A percentile compares a stretch with the other conserved stretches of the same genome.
phyloP scores from a whole-genome alignment of 2,113 vertebrate species.

The Misgurnus anguillicaudatus region DNA sequence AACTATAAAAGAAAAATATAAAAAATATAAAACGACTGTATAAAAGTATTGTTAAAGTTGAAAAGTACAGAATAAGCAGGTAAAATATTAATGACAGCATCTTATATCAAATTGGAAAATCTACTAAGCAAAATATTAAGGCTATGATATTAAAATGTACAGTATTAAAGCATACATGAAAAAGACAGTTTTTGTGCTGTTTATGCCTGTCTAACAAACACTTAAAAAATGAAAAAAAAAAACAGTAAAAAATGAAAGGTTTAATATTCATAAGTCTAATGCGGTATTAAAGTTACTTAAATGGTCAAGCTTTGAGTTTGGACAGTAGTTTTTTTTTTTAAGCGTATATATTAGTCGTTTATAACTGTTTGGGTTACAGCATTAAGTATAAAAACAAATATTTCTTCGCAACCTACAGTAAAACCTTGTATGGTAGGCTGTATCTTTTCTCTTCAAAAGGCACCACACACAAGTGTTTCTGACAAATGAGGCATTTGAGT shows the following conservation, averaged over 20 bases:
- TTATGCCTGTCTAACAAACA: constrained; percentile 27
- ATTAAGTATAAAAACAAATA: constrained; percentile 9
- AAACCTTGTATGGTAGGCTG: constrained; percentile 8
- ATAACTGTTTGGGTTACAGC: constrained; percentile 21
- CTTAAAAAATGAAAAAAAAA: constrained; percentile 42
- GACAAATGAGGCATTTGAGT: neutral
- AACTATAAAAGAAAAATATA: constrained; percentile 40
- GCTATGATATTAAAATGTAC: constrained; percentile 39
- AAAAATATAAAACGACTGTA: constrained; percentile 51
- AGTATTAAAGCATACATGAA: constrained; percentile 37
- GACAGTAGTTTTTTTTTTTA: constrained; percentile 43
- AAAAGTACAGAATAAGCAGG: constrained; percentile 28
- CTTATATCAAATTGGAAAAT: constrained; percentile 38
- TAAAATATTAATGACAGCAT: constrained; percentile 36
- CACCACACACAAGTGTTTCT: constrained; percentile 3
- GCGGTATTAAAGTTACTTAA: constrained; percentile 15
- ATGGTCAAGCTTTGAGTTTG: constrained; percentile 44
- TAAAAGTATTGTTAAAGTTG: constrained; percentile 50
- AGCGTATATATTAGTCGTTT: constrained; percentile 8
- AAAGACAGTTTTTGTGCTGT: constrained; percentile 38
- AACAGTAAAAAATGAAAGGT: constrained; percentile 31
- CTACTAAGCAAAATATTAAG: constrained; percentile 44
- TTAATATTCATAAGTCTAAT: neutral
- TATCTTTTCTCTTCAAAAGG: constrained; percentile 28
- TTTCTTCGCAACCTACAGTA: constrained; percentile 1